Base-by-base conservation (phyloP, 2,113 vertebrate species). In the Garra rufa region DNA sequence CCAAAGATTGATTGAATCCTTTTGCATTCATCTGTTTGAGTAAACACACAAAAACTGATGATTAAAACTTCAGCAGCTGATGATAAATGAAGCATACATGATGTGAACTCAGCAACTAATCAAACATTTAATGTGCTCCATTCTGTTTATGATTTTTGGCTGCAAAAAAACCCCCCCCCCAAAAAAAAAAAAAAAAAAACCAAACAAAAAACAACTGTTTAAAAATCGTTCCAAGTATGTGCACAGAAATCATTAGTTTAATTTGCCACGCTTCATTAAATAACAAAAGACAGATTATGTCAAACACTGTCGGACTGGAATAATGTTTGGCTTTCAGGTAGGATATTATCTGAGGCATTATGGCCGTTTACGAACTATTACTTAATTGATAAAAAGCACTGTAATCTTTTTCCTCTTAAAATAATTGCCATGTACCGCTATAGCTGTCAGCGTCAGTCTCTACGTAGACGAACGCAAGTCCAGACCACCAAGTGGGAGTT, bases 381-480 rank as follows among this genome's bases (percentile, higher is more conserved):
- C 78, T 63, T 59, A 85, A 78, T 78, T 50, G 50, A 46, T 71
- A 70, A 83, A 73, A 79, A 70, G 28, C 43, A 50, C 71, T 57
- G 59, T 44, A 61, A 48, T 69, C 50, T 86, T 73, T 77, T 63
- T 17, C 26, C 70, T 73, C 41, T 50, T 83, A 59, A 78, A 78
- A 86, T 86, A 83, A 86, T 79, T 83, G 43, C 85, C 30, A 52
- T 83, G 67, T 74, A 55, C 67, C 48, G n/a, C 75, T 81, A 24
- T 10, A 38, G 63, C 75, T 14, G 74, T n/a, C 65, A 17, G 48
- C n/a, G 46, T 61, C 26, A 43, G 48, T 57, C 48, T 65, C 44
- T 48, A 79, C 3, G 17, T 38, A 74, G 52, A 83, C 24, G 8
- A 70, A 19, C 73, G 38, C 11, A 30, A 82, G 43, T 34, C 84